Evolutionary conservation across 2,113 vertebrate genomes (phyloP).

Genomic region (Tympanuchus pallidicinctus): DNA sequence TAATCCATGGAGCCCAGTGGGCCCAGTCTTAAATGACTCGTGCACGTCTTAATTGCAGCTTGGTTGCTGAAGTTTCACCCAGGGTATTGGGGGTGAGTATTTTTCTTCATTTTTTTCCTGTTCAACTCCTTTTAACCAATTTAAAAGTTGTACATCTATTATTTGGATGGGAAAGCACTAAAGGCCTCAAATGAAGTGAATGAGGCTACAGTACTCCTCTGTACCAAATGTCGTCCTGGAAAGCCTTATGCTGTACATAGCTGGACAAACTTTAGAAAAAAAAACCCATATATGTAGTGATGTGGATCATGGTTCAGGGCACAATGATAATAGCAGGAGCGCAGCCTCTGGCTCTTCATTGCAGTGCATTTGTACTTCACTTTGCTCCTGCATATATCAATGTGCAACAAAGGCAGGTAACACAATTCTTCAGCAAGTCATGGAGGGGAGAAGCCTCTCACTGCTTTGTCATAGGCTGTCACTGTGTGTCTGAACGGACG

Average conservation of each 20-base stretch:
- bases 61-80: neutral
- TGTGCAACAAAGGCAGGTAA: rapidly evolving
- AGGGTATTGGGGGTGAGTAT: neutral
- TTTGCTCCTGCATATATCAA: no score
- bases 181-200: neutral
- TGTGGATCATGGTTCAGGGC: neutral
- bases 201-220: neutral
- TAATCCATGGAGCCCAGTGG: conserved; percentile 34
- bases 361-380: neutral
- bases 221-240: neutral
- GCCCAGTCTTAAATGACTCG: neutral
- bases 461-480: neutral
- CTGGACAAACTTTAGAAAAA: neutral
- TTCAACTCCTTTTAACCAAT: neutral
- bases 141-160: neutral
- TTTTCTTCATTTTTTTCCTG: neutral
- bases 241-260: neutral
- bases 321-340: neutral
- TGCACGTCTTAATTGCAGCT: neutral
- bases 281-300: neutral
- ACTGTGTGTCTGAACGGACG: neutral
- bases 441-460: neutral
- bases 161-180: neutral
- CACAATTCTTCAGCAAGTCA: neutral
- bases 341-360: neutral